phyloP scores from a whole-genome alignment of 2,888 invertebrate genomes.

The Oligia fasciuncula region DNA sequence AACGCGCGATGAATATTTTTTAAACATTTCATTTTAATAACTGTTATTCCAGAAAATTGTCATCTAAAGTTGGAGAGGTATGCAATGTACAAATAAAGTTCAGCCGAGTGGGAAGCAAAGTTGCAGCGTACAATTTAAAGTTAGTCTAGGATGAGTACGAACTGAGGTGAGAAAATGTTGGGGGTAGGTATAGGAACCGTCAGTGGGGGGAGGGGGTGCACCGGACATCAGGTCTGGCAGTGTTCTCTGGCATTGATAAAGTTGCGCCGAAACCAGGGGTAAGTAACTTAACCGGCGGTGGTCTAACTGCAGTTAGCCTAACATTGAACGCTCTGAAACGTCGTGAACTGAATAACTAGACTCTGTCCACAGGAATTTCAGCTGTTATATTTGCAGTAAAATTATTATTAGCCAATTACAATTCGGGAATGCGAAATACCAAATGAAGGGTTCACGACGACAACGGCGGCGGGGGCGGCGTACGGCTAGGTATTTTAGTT shows the following conservation, averaged over 20 bases:
- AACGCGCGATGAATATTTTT: conserved; percentile 34
- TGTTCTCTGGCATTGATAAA: conserved; percentile 78
- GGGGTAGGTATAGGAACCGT: conserved; percentile 62
- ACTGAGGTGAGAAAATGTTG: conserved; percentile 83
- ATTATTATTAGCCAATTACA: conserved; percentile 36
- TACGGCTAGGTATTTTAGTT: conserved; percentile 59
- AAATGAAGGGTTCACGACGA: conserved; percentile 13
- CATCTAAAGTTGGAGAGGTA: conserved; percentile 76
- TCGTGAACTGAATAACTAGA: conserved; percentile 48
- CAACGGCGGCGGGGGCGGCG: neutral
- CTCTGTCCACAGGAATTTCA: conserved; percentile 19
- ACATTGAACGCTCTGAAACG: conserved; percentile 69
- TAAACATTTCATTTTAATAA: conserved; percentile 65
- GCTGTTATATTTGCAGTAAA: conserved; percentile 19
- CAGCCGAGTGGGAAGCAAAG: conserved; percentile 80
- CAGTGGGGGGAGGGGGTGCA: conserved; percentile 62
- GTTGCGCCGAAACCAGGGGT: conserved; percentile 74
- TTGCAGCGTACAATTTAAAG: conserved; percentile 87
- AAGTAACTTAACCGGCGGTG: conserved; percentile 74
- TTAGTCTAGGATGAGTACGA: conserved; percentile 79
- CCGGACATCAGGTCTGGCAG: conserved; percentile 73
- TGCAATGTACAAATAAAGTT: conserved; percentile 84
- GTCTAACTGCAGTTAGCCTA: conserved; percentile 70
- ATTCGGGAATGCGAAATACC: conserved; percentile 17
- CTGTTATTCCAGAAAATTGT: conserved; percentile 71